A percentile compares a stretch with the other conserved stretches of the same genome.
phyloP scores from a whole-genome alignment of 2,113 vertebrate genomes.

The Antechinus flavipes region DNA sequence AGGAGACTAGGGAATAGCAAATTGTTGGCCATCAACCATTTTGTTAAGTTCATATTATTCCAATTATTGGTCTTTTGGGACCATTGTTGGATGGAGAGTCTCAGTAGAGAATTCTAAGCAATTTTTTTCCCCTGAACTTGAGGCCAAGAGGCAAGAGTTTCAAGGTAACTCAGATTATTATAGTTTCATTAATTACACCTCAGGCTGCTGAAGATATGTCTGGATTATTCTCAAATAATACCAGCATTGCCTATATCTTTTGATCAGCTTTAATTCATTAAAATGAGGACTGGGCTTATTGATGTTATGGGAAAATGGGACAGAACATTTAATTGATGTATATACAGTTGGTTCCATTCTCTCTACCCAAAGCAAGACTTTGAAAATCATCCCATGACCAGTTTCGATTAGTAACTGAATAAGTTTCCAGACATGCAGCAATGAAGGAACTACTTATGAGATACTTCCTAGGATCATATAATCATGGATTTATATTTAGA shows the following conservation, averaged over 20 bases:
- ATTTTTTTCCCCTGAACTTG: background rate
- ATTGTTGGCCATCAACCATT: background rate
- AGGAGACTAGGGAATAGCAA: background rate
- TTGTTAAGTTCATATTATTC: conserved; percentile 1
- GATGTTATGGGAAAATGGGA: background rate
- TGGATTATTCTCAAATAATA: conserved; percentile 7
- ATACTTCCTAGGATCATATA: background rate
- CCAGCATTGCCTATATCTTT: background rate
- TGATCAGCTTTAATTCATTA: background rate
- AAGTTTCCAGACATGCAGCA: background rate
- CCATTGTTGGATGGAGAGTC: background rate
- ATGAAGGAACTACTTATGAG: background rate
- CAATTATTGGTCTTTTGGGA: background rate
- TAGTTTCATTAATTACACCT: background rate
- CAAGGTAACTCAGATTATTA: background rate
- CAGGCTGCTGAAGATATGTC: background rate
- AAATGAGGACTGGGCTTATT: background rate
- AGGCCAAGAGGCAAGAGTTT: background rate
- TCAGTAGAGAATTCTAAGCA: background rate
- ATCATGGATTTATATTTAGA: background rate
- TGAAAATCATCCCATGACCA: background rate
- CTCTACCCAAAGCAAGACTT: background rate
- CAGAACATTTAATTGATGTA: background rate
- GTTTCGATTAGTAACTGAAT: background rate
- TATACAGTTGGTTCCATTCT: background rate